A percentile compares a stretch with the other conserved stretches of the same genome.
These are phyloP conservation scores for Heloderma charlesbogerti DNA, from an alignment of 2,113 vertebrate genomes.

Conservation along the genomic window DNA sequence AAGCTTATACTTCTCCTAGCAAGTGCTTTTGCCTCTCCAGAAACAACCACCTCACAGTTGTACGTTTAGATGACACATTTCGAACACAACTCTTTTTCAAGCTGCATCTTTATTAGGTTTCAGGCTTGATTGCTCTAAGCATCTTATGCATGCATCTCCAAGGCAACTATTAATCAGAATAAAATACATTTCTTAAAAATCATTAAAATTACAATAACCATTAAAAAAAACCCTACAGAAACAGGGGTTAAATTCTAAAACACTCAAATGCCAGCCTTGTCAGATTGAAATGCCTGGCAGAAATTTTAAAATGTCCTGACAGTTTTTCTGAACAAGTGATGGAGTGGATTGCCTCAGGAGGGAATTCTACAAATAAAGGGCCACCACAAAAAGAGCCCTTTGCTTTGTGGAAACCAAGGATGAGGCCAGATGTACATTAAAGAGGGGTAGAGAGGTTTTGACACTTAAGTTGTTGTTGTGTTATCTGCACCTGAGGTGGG, in stretches of 20 bases:
- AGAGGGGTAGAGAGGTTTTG: not conserved
- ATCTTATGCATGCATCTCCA: not conserved
- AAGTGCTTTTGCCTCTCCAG: not conserved
- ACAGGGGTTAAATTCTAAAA: not conserved
- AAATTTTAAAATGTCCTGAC: not conserved
- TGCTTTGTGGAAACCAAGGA: not conserved
- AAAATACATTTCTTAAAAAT: not conserved
- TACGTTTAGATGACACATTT: not conserved
- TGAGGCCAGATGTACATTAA: not conserved
- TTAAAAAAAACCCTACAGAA: not conserved
- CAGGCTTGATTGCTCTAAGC: not conserved
- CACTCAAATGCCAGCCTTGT: not conserved
- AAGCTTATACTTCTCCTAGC: not conserved
- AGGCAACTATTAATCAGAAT: not conserved
- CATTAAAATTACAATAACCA: not conserved
- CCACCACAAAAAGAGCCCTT: not conserved
- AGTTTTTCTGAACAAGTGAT: not conserved
- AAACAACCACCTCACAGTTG: not conserved
- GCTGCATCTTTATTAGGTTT: not conserved
- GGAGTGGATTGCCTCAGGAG: not conserved
- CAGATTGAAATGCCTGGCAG: not conserved
- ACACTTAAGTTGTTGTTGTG: not conserved
- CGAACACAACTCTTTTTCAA: not conserved
- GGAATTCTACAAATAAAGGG: not conserved
- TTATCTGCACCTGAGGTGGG: not conserved